phyloP scores from a whole-genome alignment of 2,888 invertebrate genomes.

The Scelioninae gen. 2 region DNA sequence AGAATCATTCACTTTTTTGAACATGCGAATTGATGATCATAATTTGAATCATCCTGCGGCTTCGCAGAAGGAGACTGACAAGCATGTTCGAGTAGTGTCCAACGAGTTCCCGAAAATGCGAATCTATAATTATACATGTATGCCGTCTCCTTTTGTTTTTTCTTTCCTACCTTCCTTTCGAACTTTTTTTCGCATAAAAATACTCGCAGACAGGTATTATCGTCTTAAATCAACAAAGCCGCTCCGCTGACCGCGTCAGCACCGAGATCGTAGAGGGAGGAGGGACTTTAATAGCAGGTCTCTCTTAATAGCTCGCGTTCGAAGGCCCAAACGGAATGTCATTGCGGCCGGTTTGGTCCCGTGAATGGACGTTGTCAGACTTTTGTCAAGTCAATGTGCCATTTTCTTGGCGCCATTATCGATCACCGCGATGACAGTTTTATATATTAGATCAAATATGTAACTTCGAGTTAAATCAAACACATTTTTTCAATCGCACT shows the following conservation, averaged over 20 bases:
- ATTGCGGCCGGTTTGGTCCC: slow-evolving; percentile 73
- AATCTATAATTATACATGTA: slow-evolving; percentile 71
- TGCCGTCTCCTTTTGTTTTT: slow-evolving; percentile 62
- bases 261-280: slow-evolving; percentile 62
- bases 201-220: slow-evolving; percentile 71
- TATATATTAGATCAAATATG: slow-evolving; percentile 37
- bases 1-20: slow-evolving; percentile 49
- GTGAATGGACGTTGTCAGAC: slow-evolving; percentile 66
- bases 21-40: slow-evolving; percentile 56
- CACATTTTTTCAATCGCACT: no score
- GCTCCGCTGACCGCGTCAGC: slow-evolving; percentile 63
- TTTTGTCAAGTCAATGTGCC: slow-evolving; percentile 56
- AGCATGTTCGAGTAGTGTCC: slow-evolving; percentile 64
- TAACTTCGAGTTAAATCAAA: no score
- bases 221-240: slow-evolving; percentile 74
- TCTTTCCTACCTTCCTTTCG: slow-evolving; percentile 46
- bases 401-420: slow-evolving; percentile 55
- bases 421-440: slow-evolving; percentile 50
- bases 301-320: slow-evolving; percentile 72
- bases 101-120: slow-evolving; percentile 69
- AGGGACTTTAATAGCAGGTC: slow-evolving; percentile 72
- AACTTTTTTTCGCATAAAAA: slow-evolving; percentile 67
- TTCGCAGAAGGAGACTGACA: slow-evolving; percentile 65
- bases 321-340: slow-evolving; percentile 71
- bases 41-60: slow-evolving; percentile 55